Conservation (phyloP, 1,140 invertebrate species). For the Himalopsyche phryganea region DNA sequence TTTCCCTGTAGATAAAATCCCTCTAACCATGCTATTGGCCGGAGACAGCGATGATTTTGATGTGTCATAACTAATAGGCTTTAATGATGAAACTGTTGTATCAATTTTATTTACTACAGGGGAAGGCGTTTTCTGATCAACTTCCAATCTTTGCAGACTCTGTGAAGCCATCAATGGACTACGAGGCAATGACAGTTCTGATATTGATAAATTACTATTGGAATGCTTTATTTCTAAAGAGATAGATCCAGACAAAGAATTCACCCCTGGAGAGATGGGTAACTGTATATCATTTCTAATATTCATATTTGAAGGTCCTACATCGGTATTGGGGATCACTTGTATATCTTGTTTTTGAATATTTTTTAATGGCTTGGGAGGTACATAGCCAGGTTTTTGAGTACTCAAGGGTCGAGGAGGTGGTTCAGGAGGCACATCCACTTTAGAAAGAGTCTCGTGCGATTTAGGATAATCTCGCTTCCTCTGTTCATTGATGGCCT, state of each 20-base stretch:
- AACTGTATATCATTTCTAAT: slow-evolving; percentile 25
- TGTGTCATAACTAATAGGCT: slow-evolving; percentile 16
- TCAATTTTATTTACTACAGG: slow-evolving; percentile 21
- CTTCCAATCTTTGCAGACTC: slow-evolving; percentile 29
- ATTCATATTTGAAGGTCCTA: slow-evolving; percentile 6
- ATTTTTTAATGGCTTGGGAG: slow-evolving; percentile 39
- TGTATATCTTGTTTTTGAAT: slow-evolving; percentile 48
- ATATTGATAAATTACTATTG: slow-evolving; percentile 9
- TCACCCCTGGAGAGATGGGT: slow-evolving; percentile 2
- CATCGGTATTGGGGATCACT: slow-evolving; percentile 37
- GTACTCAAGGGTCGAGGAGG: slow-evolving; percentile 42
- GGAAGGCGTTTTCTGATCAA: slow-evolving; percentile 16
- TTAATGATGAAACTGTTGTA: slow-evolving; percentile 17
- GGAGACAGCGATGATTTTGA: slow-evolving; percentile 27
- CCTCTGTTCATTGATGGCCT: slow-evolving; percentile 27
- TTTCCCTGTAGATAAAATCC: slow-evolving; percentile 45
- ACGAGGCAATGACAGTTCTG: slow-evolving; percentile 6
- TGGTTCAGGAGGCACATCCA: slow-evolving; percentile 44
- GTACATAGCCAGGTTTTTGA: slow-evolving; percentile 31
- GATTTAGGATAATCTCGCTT: slow-evolving; percentile 19
- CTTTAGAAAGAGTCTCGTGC: slow-evolving; percentile 4
- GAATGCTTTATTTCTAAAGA: slow-evolving; percentile 8
- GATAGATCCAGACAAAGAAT: not conserved
- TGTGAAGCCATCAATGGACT: slow-evolving; percentile 21
- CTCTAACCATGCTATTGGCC: slow-evolving; percentile 37